A percentile compares a stretch with the other conserved stretches of the same genome.
Evolutionary conservation across 1,140 invertebrate genomes (phyloP).

Genomic region (Probaryconus sp.): DNA sequence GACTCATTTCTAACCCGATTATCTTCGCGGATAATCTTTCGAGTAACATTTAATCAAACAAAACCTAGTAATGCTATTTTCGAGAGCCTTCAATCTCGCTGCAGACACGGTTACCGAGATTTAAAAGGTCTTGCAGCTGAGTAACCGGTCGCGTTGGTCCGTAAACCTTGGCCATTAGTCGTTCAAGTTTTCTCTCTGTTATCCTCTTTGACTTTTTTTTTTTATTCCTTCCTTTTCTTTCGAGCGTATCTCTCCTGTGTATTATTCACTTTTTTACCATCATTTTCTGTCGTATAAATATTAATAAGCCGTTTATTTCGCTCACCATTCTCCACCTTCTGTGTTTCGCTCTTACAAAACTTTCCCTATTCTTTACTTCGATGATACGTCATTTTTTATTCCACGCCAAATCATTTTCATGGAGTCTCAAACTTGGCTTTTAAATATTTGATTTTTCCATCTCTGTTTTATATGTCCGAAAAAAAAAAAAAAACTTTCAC

Average conservation of each 20-base stretch:
- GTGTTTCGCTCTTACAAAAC: conserved; percentile 42
- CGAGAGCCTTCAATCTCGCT: conserved; percentile 59
- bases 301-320: conserved; percentile 49
- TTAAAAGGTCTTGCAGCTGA: conserved; percentile 67
- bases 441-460: no score
- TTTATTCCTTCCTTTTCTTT: conserved; percentile 31
- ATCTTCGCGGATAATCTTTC: conserved; percentile 30
- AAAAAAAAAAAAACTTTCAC: no score
- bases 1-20: conserved; percentile 39
- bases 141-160: conserved; percentile 65
- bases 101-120: conserved; percentile 63
- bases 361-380: conserved; percentile 41
- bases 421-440: no score
- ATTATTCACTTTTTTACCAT: conserved; percentile 60
- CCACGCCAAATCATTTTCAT: not conserved
- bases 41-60: conserved; percentile 38
- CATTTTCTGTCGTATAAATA: conserved; percentile 59
- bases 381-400: conserved; percentile 25
- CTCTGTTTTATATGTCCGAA: no score
- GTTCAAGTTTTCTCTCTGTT: conserved; percentile 63
- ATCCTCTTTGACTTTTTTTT: conserved; percentile 56
- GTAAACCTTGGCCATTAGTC: conserved; percentile 66
- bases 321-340: conserved; percentile 24
- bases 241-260: conserved; percentile 35
- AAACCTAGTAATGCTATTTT: conserved; percentile 59